Evolutionary conservation across 92 coral and sea anemone genomes (phyloP).

Genomic region (Porites cylindrica): DNA sequence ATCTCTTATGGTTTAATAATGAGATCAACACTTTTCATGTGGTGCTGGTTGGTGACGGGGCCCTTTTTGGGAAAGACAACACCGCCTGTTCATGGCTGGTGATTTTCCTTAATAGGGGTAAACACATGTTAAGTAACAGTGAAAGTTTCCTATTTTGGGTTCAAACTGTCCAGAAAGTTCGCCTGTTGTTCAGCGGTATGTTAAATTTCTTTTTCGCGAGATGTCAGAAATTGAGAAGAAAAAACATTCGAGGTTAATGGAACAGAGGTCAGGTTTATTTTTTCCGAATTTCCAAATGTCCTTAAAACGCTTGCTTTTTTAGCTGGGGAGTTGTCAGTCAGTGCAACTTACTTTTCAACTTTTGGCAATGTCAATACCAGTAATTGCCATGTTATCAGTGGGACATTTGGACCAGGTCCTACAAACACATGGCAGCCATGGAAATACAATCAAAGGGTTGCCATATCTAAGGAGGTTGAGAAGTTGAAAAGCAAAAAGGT

Average conservation of each 20-base stretch:
- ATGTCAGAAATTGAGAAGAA: not conserved
- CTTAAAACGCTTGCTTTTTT: too few species aligned
- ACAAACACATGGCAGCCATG: slow-evolving; percentile 61
- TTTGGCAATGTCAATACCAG: slow-evolving; percentile 68
- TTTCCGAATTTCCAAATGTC: not conserved
- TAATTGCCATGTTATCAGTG: slow-evolving; percentile 49
- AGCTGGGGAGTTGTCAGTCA: slow-evolving; percentile 36
- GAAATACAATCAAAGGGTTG: slow-evolving; percentile 51
- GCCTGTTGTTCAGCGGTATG: not conserved
- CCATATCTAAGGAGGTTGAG: slow-evolving; percentile 59
- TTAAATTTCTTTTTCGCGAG: not conserved
- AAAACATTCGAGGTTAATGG: not conserved
- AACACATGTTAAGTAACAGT: slow-evolving; percentile 45
- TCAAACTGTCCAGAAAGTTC: slow-evolving; percentile 24
- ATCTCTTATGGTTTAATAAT: too few species aligned
- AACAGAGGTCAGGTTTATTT: not conserved
- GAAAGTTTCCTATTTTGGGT: slow-evolving; percentile 30
- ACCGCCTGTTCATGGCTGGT: slow-evolving; percentile 56
- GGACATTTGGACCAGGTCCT: slow-evolving; percentile 69
- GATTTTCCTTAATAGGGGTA: slow-evolving; percentile 50
- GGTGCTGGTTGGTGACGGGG: slow-evolving; percentile 60
- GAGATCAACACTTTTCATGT: not conserved
- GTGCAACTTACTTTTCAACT: slow-evolving; percentile 82
- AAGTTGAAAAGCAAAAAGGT: slow-evolving; percentile 49
- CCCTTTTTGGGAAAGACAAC: slow-evolving; percentile 53